phyloP scores from a whole-genome alignment of 2,797 vertebrate species.

The Caiman crocodilus region DNA sequence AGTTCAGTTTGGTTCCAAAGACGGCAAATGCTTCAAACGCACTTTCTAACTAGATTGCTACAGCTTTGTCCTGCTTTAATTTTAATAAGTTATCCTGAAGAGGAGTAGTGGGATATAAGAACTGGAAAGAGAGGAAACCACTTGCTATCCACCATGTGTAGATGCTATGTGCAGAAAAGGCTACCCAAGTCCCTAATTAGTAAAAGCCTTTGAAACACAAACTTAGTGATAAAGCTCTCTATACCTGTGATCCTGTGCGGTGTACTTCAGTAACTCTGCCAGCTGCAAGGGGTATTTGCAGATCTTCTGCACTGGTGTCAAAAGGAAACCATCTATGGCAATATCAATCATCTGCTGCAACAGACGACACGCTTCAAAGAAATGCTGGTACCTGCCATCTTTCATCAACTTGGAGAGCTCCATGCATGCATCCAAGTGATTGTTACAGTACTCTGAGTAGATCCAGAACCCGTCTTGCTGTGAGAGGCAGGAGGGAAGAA shows the following conservation, averaged over 20 bases:
- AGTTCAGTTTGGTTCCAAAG: not conserved
- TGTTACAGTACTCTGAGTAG: conserved; percentile 99
- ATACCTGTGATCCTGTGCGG: conserved; percentile 97
- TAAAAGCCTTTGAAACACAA: not conserved
- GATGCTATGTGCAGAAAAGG: not conserved
- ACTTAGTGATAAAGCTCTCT: no score
- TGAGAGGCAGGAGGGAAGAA: not conserved
- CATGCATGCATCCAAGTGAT: conserved; percentile 98
- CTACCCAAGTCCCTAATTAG: not conserved
- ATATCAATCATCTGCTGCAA: conserved; percentile 99
- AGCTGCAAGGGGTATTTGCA: conserved; percentile 99
- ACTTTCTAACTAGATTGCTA: conserved; percentile 7
- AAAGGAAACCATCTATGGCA: conserved; percentile 96
- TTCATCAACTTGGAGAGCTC: conserved; percentile 98
- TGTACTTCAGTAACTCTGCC: conserved; percentile 98
- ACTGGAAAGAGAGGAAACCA: not conserved
- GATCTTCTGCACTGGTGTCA: conserved; percentile 99
- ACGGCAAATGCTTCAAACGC: conserved; percentile 30
- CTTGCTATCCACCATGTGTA: accelerated
- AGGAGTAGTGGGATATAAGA: not conserved
- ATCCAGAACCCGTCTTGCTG: conserved; percentile 99
- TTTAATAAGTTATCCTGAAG: not conserved
- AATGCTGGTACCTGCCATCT: conserved; percentile 97
- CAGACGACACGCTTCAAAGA: conserved; percentile 97
- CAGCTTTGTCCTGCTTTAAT: conserved; percentile 26